Base-by-base conservation (phyloP, 2,888 invertebrate genomes). In the Drosophila kambysellisi region DNA sequence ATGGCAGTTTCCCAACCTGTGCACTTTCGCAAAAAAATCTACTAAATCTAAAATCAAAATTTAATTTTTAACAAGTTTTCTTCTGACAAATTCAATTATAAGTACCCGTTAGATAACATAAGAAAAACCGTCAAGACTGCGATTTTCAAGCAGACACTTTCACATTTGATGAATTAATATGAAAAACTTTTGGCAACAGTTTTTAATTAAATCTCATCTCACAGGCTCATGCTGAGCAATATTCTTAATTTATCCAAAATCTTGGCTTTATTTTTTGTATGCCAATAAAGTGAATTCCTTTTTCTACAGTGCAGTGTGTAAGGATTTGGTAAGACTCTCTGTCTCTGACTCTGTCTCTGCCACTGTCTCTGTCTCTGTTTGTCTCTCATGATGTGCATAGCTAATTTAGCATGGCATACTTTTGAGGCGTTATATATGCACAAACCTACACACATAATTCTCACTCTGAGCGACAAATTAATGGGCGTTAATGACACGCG, bases 391-490 rank as follows among this genome's bases (percentile, higher is more conserved):
- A 62, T 81, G 62, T 77, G 85, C 70, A 70, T 68, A 78, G 78
- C 83, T 86, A 83, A 83, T 77, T 83, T 88, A 61, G 75, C 74
- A 63, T 77, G 67, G 70, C 79, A 81, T 76, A 81, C 82, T 86
- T 83, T 79, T 70, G 59, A 73, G 83, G 83, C 76, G 62, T 35
- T 48, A 30, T 29, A 52, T 54, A 25, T 43, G 43, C 20, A 20
- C 54, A 37, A 29, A 54, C 41, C 57, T 48, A 56, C 66, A 76
- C 76, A 66, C 76, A 80, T 79, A 80, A 80, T 75, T 80, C 85
- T 60, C 83, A 74, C 81, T 79, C 76, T 73, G 79, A 81, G 89
- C 82, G 81, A 74, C 88, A 88, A 88, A 88, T 88, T 88, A 88
- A 88, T 73, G 86, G 74, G 80, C 81, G 74, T 88, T 85, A 88